These are phyloP conservation scores for Dreissena rostriformis DNA, from an alignment of 1,140 invertebrate genomes.

Conservation along the genomic window DNA sequence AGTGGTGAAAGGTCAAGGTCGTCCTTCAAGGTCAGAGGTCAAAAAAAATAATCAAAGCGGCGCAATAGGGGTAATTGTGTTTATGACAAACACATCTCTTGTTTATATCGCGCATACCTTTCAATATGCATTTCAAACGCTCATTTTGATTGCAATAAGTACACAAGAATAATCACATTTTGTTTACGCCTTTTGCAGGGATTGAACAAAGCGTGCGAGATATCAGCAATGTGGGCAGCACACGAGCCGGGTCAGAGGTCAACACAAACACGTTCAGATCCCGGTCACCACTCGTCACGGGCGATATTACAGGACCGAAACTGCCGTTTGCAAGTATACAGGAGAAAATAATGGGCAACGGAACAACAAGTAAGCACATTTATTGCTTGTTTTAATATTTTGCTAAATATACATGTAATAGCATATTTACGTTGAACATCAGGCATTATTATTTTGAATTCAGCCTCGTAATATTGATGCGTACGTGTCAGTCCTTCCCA, in stretches of 20 bases:
- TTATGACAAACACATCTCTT: no score
- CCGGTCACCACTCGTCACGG: constrained; percentile 11
- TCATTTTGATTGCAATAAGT: no score
- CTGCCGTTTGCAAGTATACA: background rate
- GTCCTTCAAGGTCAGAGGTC: no score
- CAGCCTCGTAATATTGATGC: no score
- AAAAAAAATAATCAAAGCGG: no score
- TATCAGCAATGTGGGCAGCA: background rate
- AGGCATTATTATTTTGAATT: background rate
- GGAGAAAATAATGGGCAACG: constrained; percentile 6
- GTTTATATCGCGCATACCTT: no score
- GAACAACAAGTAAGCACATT: constrained; percentile 13
- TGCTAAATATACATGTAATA: background rate
- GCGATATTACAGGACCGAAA: background rate
- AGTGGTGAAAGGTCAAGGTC: no score
- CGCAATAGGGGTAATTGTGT: no score
- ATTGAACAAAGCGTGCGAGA: constrained; percentile 22
- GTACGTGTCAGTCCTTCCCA: no score
- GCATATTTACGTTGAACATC: background rate
- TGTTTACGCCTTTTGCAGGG: background rate
- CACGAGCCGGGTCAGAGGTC: background rate
- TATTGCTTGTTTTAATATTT: background rate
- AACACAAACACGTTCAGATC: background rate
- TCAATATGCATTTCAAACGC: no score
- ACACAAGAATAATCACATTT: no score